These are phyloP conservation scores for Crotalus horridus DNA, from an alignment of 2,113 vertebrate genomes.

Conservation along the genomic window DNA sequence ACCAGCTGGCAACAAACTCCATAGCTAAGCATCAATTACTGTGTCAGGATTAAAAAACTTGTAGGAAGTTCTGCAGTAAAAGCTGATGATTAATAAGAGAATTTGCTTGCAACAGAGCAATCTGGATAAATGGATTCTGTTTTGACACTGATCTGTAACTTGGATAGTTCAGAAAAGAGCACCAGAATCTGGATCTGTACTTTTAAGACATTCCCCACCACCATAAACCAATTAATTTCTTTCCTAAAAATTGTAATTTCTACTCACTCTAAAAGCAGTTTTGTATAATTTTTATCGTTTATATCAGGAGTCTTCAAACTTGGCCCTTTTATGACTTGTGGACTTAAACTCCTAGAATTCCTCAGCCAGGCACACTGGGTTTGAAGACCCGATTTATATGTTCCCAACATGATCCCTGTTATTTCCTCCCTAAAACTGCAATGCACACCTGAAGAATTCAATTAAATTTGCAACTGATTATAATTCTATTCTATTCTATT, in stretches of 20 bases:
- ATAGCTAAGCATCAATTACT: neutral
- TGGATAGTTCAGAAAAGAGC: neutral
- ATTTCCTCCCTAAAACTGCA: no score
- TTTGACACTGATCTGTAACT: neutral
- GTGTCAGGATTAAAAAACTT: neutral
- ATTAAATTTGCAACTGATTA: no score
- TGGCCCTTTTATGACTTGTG: no score
- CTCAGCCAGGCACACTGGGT: no score
- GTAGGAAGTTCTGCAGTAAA: neutral
- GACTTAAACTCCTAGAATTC: no score
- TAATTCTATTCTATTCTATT: no score
- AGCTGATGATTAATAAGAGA: neutral
- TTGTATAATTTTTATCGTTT: neutral
- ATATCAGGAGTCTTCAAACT: no score
- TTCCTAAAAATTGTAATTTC: neutral
- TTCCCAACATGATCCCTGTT: no score
- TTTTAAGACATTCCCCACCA: neutral
- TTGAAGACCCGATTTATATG: neutral
- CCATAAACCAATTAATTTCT: no score
- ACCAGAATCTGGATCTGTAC: neutral
- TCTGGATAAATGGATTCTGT: neutral
- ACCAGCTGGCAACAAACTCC: neutral
- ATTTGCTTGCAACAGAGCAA: neutral
- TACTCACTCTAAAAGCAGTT: neutral
- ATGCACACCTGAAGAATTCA: no score